Evolutionary conservation across 1,140 invertebrate species (phyloP), one percentile per base, ranked within the genome.

Genomic region (Xylocopa sonorina): DNA sequence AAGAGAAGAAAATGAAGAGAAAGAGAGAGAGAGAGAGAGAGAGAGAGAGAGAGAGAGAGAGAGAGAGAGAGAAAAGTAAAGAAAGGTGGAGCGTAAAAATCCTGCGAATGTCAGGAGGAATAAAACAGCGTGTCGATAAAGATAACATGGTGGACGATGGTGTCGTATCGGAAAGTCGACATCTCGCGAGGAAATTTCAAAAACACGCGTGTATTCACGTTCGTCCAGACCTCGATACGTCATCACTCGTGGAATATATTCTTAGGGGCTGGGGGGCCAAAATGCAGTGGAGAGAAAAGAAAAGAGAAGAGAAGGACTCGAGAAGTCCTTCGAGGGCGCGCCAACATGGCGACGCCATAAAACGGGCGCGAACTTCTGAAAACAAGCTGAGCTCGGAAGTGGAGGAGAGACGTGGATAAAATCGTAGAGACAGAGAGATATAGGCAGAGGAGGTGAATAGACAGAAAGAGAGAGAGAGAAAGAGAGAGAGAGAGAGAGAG

Each of bases 401-500:
- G 66, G 77, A 72, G 58, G n/a, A 78, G 76, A 68, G n/a, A n/a
- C n/a, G n/a, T 72, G 73, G 38, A 71, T 58, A 55, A 38, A 81
- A 72, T 60, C 60, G 57, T 16, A 51, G 38, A 34, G 46, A 74
- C 46, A 78, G 53, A 73, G 55, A 50, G 69, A 63, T 48, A 43
- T 7, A 51, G 46, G 48, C 34, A 27, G 50, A 69, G 53, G 41
- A 55, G 66, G 51, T 57, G 48, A 63, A 51, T 43, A 75, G 21
- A 76, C 12, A 80, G 41, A 81, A 24, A 77, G 1, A 75, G 41
- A 57, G 29, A 66, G 18, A 53, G 32, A 84, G 69, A 82, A 53
- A 78, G 57, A 86, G 78, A 80, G 71, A 69, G 81, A 84, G 79
- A 84, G 84, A 85, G 81, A 85, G 79, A 83, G 82, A 85, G 82